Evolutionary conservation across 37 sponge, comb jelly and placozoan genomes (phyloP).

Genomic region (Halisarca cf. caerulea): DNA sequence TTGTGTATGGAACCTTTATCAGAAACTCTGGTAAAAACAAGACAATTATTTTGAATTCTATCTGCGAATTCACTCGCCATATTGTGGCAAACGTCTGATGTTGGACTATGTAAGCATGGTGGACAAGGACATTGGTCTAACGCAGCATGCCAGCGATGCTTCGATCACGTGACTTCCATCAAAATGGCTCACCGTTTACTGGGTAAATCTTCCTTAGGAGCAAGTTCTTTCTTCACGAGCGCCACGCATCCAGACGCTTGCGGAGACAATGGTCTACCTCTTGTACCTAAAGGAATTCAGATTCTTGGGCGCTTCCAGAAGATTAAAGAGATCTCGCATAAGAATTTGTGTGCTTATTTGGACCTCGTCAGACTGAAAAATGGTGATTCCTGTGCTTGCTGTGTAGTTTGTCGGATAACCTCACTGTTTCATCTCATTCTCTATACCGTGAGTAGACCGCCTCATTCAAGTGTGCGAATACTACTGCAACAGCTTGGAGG

Average conservation of each 20-base stretch:
- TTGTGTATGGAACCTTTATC: too few relatives aligned
- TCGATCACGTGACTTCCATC: too few relatives aligned
- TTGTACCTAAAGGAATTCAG: slow-evolving; percentile 83
- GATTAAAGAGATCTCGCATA: slow-evolving; percentile 62
- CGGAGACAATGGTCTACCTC: slow-evolving; percentile 88
- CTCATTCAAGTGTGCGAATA: slow-evolving; percentile 74
- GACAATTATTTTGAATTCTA: too few relatives aligned
- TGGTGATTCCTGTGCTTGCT: slow-evolving; percentile 28
- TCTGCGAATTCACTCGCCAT: too few relatives aligned
- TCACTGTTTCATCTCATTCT: neutral
- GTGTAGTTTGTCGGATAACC: neutral
- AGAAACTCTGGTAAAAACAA: too few relatives aligned
- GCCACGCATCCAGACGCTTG: slow-evolving; percentile 76
- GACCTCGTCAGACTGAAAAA: slow-evolving; percentile 70
- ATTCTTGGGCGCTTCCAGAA: slow-evolving; percentile 83
- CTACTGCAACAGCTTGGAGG: slow-evolving; percentile 65
- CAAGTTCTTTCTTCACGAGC: slow-evolving; percentile 73
- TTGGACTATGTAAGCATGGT: too few relatives aligned
- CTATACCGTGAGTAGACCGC: neutral
- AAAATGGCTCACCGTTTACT: slow-evolving; percentile 27
- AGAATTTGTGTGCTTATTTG: slow-evolving; percentile 76
- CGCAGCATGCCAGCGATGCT: too few relatives aligned
- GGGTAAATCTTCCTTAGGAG: slow-evolving; percentile 66
- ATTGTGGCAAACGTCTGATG: too few relatives aligned
- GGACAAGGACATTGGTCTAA: too few relatives aligned